phyloP scores from a whole-genome alignment of 2,888 invertebrate species.

The Mythimna impura region DNA sequence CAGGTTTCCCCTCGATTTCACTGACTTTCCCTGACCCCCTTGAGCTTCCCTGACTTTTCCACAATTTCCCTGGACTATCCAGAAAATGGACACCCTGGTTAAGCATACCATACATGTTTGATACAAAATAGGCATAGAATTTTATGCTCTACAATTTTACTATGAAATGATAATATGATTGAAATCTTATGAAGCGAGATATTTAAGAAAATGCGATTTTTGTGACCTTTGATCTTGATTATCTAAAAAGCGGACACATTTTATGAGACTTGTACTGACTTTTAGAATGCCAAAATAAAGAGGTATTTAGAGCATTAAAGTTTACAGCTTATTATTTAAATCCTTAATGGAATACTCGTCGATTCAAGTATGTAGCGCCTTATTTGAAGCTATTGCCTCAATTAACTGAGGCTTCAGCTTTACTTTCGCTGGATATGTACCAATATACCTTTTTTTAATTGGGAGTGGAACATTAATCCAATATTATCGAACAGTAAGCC shows the following conservation, averaged over 20 bases:
- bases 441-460: neutral
- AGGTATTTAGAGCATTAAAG: neutral
- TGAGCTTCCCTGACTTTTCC: no score
- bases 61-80: no score
- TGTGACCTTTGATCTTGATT: neutral
- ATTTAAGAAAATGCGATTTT: neutral
- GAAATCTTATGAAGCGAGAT: neutral
- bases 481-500: neutral
- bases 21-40: no score
- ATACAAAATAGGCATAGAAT: neutral
- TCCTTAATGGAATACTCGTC: neutral
- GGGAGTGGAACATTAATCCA: neutral
- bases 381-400: neutral
- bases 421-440: neutral
- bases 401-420: neutral
- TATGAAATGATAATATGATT: neutral
- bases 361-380: neutral
- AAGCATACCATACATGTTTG: neutral
- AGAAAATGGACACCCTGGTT: no score
- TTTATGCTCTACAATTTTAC: no score
- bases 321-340: neutral
- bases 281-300: no score
- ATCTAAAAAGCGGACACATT: neutral
- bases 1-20: no score
- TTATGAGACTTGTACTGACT: no score